Evolutionary conservation across 2,888 invertebrate species (phyloP).

Genomic region (Bombylius major): DNA sequence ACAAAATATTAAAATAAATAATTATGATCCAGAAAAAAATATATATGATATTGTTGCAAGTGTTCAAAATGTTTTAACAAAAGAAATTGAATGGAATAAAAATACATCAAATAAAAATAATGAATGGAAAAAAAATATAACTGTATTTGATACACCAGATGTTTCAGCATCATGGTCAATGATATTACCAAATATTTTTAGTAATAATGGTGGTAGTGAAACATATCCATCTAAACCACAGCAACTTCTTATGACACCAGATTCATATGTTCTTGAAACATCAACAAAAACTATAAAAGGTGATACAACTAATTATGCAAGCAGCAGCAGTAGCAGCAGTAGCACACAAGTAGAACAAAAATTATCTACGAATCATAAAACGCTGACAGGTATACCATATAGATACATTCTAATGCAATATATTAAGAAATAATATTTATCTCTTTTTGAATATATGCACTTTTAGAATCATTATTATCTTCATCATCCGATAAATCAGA

Average conservation of each 20-base stretch:
- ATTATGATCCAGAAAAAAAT: constrained; percentile 49
- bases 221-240: constrained; percentile 42
- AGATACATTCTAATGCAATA: too few relatives aligned
- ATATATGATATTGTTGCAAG: constrained; percentile 70
- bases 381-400: too few relatives aligned
- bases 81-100: constrained; percentile 50
- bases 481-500: too few relatives aligned
- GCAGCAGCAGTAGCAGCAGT: too few relatives aligned
- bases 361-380: too few relatives aligned
- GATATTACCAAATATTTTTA: constrained; percentile 67
- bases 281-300: constrained; percentile 17
- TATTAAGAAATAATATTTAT: too few relatives aligned
- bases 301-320: neutral
- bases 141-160: constrained; percentile 55
- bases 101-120: constrained; percentile 37
- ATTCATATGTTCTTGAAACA: constrained; percentile 32
- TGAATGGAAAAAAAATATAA: constrained; percentile 12
- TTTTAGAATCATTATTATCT: too few relatives aligned
- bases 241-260: constrained; percentile 35
- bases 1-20: constrained; percentile 24
- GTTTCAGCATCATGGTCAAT: constrained; percentile 68
- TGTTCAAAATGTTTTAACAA: constrained; percentile 71
- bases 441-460: too few relatives aligned
- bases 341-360: too few relatives aligned
- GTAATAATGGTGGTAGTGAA: constrained; percentile 53